Evolutionary conservation across 2,888 invertebrate genomes (phyloP).

Genomic region (Dryadula phaetusa): DNA sequence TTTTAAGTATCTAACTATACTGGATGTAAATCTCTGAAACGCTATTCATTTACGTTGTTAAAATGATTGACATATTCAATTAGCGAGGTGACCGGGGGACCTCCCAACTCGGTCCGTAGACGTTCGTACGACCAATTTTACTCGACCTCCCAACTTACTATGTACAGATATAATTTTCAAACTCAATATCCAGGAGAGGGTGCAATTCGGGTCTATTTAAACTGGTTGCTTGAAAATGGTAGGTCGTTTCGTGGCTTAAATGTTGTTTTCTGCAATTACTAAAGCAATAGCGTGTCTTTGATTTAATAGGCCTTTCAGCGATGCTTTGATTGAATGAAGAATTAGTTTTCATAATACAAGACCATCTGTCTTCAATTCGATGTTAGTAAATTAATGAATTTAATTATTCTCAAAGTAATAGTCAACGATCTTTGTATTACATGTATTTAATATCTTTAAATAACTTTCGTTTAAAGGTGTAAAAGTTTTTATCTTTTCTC

Average conservation of each 20-base stretch:
- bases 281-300: conserved; percentile 73
- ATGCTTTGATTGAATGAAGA: conserved; percentile 54
- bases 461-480: not conserved
- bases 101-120: conserved; percentile 80
- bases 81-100: conserved; percentile 86
- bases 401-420: conserved; percentile 8
- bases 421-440: not conserved
- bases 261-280: conserved; percentile 82
- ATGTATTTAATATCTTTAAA: not conserved
- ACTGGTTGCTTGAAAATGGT: conserved; percentile 58
- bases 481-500: not conserved
- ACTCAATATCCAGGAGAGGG: conserved; percentile 33
- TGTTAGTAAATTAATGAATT: conserved; percentile 29
- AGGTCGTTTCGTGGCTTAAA: conserved; percentile 73
- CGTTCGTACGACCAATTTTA: conserved; percentile 60
- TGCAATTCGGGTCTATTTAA: conserved; percentile 51
- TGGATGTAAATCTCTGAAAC: conserved; percentile 68
- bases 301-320: conserved; percentile 77
- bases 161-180: not conserved
- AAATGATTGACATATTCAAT: conserved; percentile 92
- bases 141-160: conserved; percentile 50
- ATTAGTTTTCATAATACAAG: conserved; percentile 49
- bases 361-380: conserved; percentile 43
- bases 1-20: conserved; percentile 56
- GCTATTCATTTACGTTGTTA: conserved; percentile 87